These are phyloP conservation scores for Chaenocephalus aceratus DNA, from an alignment of 2,113 vertebrate genomes.

Conservation along the genomic window DNA sequence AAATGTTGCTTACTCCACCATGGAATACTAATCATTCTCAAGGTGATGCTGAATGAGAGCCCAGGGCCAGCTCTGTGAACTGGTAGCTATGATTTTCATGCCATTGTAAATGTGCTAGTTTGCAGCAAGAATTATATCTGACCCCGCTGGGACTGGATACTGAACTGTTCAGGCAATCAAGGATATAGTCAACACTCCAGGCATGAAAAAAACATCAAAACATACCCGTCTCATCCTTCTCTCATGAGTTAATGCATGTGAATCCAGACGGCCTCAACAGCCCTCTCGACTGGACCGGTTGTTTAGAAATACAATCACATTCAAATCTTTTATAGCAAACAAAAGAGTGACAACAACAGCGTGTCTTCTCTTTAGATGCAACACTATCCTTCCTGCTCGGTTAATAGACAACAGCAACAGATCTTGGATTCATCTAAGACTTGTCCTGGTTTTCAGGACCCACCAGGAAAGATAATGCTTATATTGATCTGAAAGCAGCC, in stretches of 20 bases:
- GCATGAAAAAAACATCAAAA: conserved; percentile 1
- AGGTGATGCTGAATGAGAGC: conserved; percentile 17
- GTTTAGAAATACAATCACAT: too few species aligned
- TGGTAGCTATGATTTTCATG: not conserved
- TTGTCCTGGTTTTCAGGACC: not conserved
- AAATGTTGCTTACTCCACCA: conserved; percentile 7
- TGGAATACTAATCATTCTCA: conserved; percentile 42
- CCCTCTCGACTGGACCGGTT: not conserved
- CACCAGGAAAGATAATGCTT: not conserved
- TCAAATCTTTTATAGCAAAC: not conserved
- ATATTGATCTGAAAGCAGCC: not conserved
- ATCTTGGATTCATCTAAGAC: not conserved
- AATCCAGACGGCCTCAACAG: not conserved
- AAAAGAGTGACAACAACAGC: not conserved
- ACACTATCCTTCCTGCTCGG: not conserved
- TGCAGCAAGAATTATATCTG: not conserved
- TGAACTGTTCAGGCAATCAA: conserved; percentile 16
- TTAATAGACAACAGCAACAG: not conserved
- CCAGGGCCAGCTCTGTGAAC: conserved; percentile 15
- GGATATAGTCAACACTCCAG: not conserved
- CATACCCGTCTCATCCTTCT: not conserved
- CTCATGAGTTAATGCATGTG: not conserved
- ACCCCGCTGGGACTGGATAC: not conserved
- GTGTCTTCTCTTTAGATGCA: not conserved
- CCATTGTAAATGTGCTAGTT: conserved; percentile 14